Conservation (phyloP, 2,888 invertebrate genomes). For the Uloborus plumipes region DNA sequence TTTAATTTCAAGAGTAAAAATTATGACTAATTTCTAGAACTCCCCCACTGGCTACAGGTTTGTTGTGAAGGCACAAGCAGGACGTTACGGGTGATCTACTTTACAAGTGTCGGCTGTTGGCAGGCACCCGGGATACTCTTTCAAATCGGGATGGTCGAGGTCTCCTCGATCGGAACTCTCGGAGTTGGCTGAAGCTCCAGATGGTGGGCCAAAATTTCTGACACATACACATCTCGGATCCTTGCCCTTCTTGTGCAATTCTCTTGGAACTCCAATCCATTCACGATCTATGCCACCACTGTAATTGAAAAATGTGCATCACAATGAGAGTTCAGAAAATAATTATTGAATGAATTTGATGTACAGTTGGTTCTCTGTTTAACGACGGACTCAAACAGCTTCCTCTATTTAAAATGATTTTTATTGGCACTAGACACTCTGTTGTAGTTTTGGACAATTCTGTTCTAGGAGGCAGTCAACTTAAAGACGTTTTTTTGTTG, state of each 20-base stretch:
- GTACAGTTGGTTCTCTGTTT: too few species aligned
- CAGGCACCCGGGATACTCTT: constrained; percentile 71
- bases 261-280: constrained; percentile 92
- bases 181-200: constrained; percentile 19
- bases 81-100: constrained; percentile 35
- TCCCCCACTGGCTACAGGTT: not conserved
- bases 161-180: constrained; percentile 70
- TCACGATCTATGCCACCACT: constrained; percentile 90
- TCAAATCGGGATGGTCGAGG: constrained; percentile 72
- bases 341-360: too few species aligned
- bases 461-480: too few species aligned
- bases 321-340: too few species aligned
- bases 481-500: too few species aligned
- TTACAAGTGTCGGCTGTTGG: constrained; percentile 68
- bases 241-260: constrained; percentile 80
- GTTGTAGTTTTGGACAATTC: too few species aligned
- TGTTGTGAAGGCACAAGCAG: not conserved
- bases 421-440: too few species aligned
- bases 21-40: too few species aligned
- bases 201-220: constrained; percentile 70
- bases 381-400: too few species aligned
- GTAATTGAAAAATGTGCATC: constrained; percentile 35
- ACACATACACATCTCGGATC: constrained; percentile 86
- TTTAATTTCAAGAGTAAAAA: too few species aligned
- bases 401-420: too few species aligned